These are phyloP conservation scores for Drosophila quadrilineata DNA, from an alignment of 1,140 invertebrate genomes.

Conservation along the genomic window DNA sequence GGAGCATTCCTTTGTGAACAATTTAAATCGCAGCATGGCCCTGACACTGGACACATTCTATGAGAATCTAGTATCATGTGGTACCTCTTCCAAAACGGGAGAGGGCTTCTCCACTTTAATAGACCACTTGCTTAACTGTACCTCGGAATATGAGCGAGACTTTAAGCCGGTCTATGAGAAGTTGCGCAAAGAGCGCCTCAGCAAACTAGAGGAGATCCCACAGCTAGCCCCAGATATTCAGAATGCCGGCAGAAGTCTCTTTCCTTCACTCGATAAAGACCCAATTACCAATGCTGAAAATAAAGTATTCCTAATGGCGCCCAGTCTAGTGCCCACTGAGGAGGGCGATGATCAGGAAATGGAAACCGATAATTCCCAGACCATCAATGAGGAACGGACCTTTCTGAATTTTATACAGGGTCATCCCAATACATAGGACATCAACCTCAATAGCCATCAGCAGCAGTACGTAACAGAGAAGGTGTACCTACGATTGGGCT, in stretches of 20 bases:
- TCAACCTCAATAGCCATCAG: too few species aligned
- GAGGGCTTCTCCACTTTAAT: conserved; percentile 88
- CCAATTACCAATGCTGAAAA: conserved; percentile 25
- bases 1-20: conserved; percentile 92
- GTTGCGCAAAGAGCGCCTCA: conserved; percentile 81
- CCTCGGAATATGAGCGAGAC: conserved; percentile 88
- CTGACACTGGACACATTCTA: conserved; percentile 98
- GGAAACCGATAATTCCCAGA: conserved; percentile 48
- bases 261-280: too few species aligned
- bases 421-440: too few species aligned
- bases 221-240: conserved; percentile 23
- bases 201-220: conserved; percentile 11
- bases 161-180: conserved; percentile 88
- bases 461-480: too few species aligned
- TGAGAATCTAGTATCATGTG: conserved; percentile 89
- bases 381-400: conserved; percentile 51
- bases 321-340: conserved; percentile 46
- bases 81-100: conserved; percentile 93
- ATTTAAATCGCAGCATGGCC: conserved; percentile 95
- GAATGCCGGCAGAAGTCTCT: conserved; percentile 25
- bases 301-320: conserved; percentile 55
- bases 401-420: conserved; percentile 57
- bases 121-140: conserved; percentile 85
- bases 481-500: too few species aligned
- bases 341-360: conserved; percentile 33